Base-by-base conservation (phyloP, 2,797 vertebrate species). In the Glyptemys insculpta region DNA sequence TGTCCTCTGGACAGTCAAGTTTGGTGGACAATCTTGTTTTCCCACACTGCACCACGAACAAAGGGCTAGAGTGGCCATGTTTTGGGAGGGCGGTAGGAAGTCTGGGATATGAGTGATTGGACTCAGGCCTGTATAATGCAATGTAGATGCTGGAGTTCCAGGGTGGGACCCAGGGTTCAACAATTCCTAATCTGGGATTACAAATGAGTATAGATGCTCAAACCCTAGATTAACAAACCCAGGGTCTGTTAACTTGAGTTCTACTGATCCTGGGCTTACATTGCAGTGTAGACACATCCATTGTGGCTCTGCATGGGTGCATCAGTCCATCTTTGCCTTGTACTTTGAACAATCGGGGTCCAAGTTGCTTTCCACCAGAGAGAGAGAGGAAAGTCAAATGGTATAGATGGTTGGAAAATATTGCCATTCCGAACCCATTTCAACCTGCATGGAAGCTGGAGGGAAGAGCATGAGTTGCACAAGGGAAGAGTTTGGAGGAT, bases 351-450 rank as follows among this genome's bases (percentile, higher is more conserved):
- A 16, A 7, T 11, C 79, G 54, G 56, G 47, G 72, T 72, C 93
- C 41, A 93, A 86, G 52, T 18, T 92, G 57, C 47, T 88, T 82
- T 92, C 95, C 87, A 3, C 34, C 79, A 62, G 76, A 96, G 25
- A 37, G 21, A 53, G 74, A 84, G 83, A 86, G n/a, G 85, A 62
- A 86, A 83, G 65, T 59, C 92, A 49, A 89, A 72, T 72, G n/a
- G 19, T 72, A 21, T 15, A 65, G 62, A 8, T 34, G 47, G 80
- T 89, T 16, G 1, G 93, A 81, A 92, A 91, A 44, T 54, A 49
- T 4, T 82, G 81, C 94, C 34, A 15, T 31, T 34, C 62, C 34
- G 7, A 16, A 16, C 87, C 54, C 56, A 88, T 83, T 94, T 91
- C 68, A 81, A 92, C 83, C 12, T 52, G 15, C 3, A 34, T 6